These are phyloP conservation scores for Patella vulgata DNA, from an alignment of 1,140 invertebrate genomes.

Conservation along the genomic window DNA sequence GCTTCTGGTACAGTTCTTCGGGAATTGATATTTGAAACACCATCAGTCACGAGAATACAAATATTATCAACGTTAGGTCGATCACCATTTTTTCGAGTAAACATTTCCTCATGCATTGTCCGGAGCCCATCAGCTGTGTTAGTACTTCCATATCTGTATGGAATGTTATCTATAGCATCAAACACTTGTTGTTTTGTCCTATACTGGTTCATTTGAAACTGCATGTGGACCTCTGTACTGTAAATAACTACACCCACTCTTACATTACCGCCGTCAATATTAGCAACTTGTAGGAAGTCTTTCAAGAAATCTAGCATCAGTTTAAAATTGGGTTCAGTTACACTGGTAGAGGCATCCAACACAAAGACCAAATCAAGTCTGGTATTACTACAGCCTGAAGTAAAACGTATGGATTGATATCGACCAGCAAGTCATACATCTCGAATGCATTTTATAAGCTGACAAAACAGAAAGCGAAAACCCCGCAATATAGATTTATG, in stretches of 20 bases:
- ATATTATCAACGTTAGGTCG: conserved; percentile 37
- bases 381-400: conserved; percentile 27
- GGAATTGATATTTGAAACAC: conserved; percentile 47
- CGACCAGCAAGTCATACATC: too few relatives aligned
- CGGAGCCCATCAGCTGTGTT: conserved; percentile 33
- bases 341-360: conserved; percentile 43
- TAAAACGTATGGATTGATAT: too few relatives aligned
- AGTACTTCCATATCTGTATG: conserved; percentile 30
- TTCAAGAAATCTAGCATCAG: conserved; percentile 35
- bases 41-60: conserved; percentile 43
- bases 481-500: too few relatives aligned
- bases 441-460: too few relatives aligned
- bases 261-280: conserved; percentile 38
- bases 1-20: conserved; percentile 42
- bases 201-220: conserved; percentile 33
- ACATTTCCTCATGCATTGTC: conserved; percentile 26
- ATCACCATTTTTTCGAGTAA: conserved; percentile 35
- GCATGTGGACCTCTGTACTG: conserved; percentile 27
- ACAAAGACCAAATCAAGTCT: conserved; percentile 42
- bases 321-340: conserved; percentile 38
- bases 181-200: conserved; percentile 19
- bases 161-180: conserved; percentile 33
- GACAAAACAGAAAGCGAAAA: too few relatives aligned
- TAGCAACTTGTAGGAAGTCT: conserved; percentile 28
- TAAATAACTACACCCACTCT: conserved; percentile 39